A percentile compares a stretch with the other conserved stretches of the same genome.
Conservation (phyloP, 2,113 vertebrate species). For the Notarius lentiginosus region DNA sequence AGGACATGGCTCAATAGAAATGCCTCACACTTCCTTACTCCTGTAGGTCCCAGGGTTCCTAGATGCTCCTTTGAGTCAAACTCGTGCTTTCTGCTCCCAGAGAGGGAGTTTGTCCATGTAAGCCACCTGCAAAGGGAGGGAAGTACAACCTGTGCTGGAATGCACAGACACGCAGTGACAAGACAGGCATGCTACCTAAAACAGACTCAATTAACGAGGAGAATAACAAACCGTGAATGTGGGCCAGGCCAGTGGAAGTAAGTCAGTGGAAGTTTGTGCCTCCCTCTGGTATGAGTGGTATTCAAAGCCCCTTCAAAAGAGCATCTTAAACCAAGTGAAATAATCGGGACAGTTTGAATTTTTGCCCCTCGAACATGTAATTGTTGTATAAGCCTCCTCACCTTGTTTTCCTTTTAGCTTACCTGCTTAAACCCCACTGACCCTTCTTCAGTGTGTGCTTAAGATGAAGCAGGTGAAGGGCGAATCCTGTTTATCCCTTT, state of each 20-base stretch:
- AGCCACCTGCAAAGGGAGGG: slow-evolving; percentile 22
- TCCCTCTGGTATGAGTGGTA: slow-evolving; percentile 23
- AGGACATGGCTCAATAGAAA: not conserved
- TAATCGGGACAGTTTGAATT: not conserved
- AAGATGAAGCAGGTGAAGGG: slow-evolving; percentile 28
- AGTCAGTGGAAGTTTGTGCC: not conserved
- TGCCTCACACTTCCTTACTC: not conserved
- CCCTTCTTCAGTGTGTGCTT: slow-evolving; percentile 3
- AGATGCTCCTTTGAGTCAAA: not conserved
- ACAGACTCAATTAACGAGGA: slow-evolving; percentile 29
- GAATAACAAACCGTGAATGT: slow-evolving; percentile 7
- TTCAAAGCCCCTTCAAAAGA: slow-evolving; percentile 30
- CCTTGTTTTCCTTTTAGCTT: not conserved
- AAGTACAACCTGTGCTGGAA: slow-evolving; percentile 33
- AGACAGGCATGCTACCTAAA: slow-evolving; percentile 28
- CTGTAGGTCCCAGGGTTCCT: not conserved
- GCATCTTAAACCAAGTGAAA: not conserved
- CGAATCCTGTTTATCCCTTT: slow-evolving; percentile 7
- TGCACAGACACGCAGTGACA: slow-evolving; percentile 38
- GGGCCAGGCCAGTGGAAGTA: slow-evolving; percentile 1
- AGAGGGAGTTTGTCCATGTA: not conserved
- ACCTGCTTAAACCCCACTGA: slow-evolving; percentile 26
- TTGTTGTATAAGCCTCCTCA: slow-evolving; percentile 9
- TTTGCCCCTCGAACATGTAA: slow-evolving; percentile 7
- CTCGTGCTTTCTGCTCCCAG: not conserved